phyloP scores from a whole-genome alignment of 35 echinoderm and acorn worm genomes.

The Holothuria glaberrima region DNA sequence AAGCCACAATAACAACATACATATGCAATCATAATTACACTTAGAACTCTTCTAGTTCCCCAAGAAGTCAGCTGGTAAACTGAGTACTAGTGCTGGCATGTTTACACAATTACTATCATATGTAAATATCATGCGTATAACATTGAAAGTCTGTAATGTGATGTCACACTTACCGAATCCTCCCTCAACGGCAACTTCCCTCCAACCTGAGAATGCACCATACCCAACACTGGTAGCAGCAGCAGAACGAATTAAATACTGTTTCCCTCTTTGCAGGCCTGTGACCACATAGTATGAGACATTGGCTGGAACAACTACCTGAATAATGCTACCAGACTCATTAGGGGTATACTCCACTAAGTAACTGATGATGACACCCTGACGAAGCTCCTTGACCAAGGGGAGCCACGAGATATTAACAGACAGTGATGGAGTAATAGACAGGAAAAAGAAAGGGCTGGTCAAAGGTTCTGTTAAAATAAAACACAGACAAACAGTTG shows the following conservation, averaged over 20 bases:
- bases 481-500: background rate
- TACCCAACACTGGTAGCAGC: slow-evolving; percentile 16
- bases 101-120: no score
- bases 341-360: background rate
- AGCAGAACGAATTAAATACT: background rate
- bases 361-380: slow-evolving; percentile 1
- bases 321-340: background rate
- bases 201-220: slow-evolving; percentile 15
- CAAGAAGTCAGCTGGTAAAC: no score
- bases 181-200: background rate
- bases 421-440: background rate
- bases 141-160: no score
- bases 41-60: no score
- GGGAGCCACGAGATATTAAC: background rate
- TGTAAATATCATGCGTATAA: no score
- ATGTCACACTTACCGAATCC: background rate
- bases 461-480: background rate
- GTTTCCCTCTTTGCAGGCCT: background rate
- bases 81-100: no score
- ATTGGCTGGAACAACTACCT: background rate
- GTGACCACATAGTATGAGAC: background rate
- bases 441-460: slow-evolving; percentile 16
- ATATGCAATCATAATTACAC: no score
- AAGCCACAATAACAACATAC: no score
- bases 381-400: background rate